Evolutionary conservation across 1,140 invertebrate species (phyloP), one percentile per base, ranked within the genome.

Genomic region (Littorina saxatilis): DNA sequence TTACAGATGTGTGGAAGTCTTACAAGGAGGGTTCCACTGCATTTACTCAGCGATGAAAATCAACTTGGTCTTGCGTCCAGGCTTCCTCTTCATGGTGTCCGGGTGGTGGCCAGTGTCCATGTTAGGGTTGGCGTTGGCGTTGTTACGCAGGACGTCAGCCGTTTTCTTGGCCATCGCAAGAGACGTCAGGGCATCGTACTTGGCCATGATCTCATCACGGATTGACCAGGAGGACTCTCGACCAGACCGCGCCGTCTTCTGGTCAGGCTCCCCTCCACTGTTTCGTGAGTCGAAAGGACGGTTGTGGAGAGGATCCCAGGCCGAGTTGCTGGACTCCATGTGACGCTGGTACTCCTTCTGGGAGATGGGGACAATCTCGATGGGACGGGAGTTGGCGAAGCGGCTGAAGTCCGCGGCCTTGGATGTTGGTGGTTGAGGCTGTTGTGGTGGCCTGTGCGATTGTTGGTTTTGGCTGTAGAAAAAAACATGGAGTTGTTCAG

Each of bases 111-210:
- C 76, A 15, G 23, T 37, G 9, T 55, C 58, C 32, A 43, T 47
- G 17, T 72, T 74, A 9, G 81, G 29, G 70, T 47, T 78, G 29
- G 47, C 40, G n/a, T 52, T 39, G 13, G 77, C 11, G 63, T 39
- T 82, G 23, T 52, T 37, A 27, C 70, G 66, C 47, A 84, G 43
- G 20, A 84, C 72, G 39, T 84, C 73, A 7, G 83, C 83, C 27
- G 83, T 74, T 55, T 84, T 84, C 47, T 84, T 81, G 11, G 83
- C 81, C 78, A 84, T 84, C 13, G 80, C 81, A 20, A 82, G 82
- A 0, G 83, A 79, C 7, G 83, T 73, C 70, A 84, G 82, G 1
- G 80, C 81, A 39, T 84, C 83, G 63, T 79, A 84, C 32, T 79
- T 78, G 61, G 83, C 80, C 37, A 84, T 74, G 32, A 84, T 78